phyloP scores from a whole-genome alignment of 1,140 invertebrate genomes.

The Himalopsyche phryganea region DNA sequence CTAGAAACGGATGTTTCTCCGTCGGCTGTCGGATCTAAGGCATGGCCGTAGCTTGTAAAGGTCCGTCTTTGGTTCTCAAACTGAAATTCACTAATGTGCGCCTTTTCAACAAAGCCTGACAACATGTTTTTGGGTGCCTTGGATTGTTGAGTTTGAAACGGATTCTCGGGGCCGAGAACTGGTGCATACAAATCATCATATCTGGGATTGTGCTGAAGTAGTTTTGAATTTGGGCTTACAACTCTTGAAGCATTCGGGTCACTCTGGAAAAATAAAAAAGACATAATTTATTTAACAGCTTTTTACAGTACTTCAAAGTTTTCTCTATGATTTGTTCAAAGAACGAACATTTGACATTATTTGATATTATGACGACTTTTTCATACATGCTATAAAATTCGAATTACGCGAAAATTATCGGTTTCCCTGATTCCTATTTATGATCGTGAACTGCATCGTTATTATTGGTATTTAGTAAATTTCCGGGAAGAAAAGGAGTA shows the following conservation, averaged over 20 bases:
- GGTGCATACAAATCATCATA: conserved; percentile 90
- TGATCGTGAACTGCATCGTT: too few species aligned
- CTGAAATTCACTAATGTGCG: conserved; percentile 94
- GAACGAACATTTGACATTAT: neutral
- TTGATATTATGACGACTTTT: neutral
- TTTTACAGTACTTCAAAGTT: neutral
- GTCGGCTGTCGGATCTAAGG: conserved; percentile 88
- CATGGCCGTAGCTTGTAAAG: conserved; percentile 94
- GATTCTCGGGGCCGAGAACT: conserved; percentile 85
- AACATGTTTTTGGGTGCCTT: conserved; percentile 85
- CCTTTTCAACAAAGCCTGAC: conserved; percentile 91
- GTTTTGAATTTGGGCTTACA: conserved; percentile 69
- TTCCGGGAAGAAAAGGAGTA: too few species aligned
- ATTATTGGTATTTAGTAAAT: too few species aligned
- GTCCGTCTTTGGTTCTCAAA: conserved; percentile 98
- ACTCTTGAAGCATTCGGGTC: conserved; percentile 56
- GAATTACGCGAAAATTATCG: neutral
- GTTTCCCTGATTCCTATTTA: too few species aligned
- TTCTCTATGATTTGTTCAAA: neutral
- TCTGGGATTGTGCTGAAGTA: conserved; percentile 82
- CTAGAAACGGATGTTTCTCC: conserved; percentile 58
- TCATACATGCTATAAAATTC: neutral
- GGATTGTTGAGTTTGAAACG: conserved; percentile 86
- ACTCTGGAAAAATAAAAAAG: conserved; percentile 45
- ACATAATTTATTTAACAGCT: conserved; percentile 12